A percentile compares a stretch with the other conserved stretches of the same genome.
These are phyloP conservation scores for Lacerta viridis DNA, from an alignment of 2,797 vertebrate genomes.

Conservation along the genomic window DNA sequence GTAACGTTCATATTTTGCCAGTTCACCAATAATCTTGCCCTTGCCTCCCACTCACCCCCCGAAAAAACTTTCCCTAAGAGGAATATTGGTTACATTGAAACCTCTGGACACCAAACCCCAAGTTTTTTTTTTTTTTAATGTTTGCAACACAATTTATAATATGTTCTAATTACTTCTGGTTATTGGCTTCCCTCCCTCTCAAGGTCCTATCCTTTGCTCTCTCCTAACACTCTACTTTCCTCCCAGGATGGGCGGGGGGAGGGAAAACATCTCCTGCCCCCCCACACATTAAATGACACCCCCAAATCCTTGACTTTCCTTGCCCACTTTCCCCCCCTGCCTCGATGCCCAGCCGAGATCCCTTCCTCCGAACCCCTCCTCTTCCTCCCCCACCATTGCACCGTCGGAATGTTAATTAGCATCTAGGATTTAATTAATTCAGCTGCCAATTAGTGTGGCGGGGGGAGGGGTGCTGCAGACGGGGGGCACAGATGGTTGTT, in stretches of 20 bases:
- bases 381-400: constrained; percentile 44
- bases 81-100: background rate
- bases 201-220: background rate
- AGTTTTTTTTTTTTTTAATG: no score
- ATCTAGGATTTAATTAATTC: constrained; percentile 75
- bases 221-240: background rate
- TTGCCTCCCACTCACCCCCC: background rate
- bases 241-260: no score
- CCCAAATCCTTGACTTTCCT: background rate
- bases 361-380: constrained; percentile 5
- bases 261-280: background rate
- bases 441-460: constrained; percentile 74
- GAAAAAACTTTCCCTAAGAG: background rate
- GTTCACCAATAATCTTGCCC: background rate
- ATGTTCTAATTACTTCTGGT: no score
- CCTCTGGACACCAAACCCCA: no score
- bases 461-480: constrained; percentile 42
- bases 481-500: constrained; percentile 67
- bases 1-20: background rate
- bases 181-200: no score
- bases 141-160: background rate
- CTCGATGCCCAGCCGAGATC: constrained; percentile 6
- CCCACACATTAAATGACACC: background rate
- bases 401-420: constrained; percentile 74
- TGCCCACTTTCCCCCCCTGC: background rate